These are phyloP conservation scores for Caiman crocodilus DNA, from an alignment of 2,797 vertebrate species.

Conservation along the genomic window DNA sequence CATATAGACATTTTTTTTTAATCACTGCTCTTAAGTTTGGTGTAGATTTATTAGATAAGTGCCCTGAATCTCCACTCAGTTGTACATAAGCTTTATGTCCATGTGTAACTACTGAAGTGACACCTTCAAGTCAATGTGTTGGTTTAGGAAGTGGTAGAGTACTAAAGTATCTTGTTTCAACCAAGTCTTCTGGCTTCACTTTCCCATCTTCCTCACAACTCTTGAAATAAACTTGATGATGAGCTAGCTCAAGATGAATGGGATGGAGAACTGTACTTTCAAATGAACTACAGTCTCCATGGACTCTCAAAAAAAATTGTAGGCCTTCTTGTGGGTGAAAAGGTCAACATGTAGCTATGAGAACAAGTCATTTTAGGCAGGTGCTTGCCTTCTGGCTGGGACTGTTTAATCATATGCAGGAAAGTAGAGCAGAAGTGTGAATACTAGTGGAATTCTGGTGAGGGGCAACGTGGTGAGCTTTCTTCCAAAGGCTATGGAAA, in stretches of 20 bases:
- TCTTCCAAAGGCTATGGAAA: background rate
- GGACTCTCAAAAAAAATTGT: background rate
- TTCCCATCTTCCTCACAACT: background rate
- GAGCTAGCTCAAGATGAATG: background rate
- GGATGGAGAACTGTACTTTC: background rate
- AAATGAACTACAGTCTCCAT: background rate
- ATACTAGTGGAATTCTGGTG: background rate
- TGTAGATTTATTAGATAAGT: background rate
- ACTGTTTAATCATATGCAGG: background rate
- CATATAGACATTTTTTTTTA: background rate
- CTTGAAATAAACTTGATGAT: background rate
- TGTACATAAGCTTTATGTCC: background rate
- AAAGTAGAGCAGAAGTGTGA: background rate
- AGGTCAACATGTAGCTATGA: background rate
- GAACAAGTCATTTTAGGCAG: background rate
- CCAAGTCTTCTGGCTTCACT: background rate
- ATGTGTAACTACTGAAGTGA: background rate
- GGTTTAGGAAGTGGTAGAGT: constrained; percentile 1
- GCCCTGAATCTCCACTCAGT: background rate
- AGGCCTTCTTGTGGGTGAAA: background rate
- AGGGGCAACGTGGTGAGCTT: background rate
- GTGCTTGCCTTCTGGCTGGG: background rate
- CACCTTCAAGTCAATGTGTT: background rate
- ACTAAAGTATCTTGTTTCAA: background rate
- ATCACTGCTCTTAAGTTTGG: background rate